Conservation (phyloP, 2,797 vertebrate genomes). For the Tadarida brasiliensis region DNA sequence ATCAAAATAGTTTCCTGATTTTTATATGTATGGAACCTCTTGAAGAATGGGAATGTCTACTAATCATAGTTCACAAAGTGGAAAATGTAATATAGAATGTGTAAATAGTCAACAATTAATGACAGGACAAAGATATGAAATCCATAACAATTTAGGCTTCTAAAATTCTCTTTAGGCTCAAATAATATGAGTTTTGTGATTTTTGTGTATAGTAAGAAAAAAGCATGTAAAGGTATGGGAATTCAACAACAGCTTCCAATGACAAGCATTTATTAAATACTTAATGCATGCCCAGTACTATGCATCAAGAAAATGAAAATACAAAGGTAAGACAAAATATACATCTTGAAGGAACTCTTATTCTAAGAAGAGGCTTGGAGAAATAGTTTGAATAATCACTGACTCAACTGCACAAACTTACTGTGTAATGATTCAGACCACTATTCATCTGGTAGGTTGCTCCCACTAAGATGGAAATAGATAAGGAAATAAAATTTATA, state of each 20-base stretch:
- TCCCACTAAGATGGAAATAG: not conserved
- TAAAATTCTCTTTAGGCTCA: not conserved
- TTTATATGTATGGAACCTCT: not conserved
- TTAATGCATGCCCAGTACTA: not conserved
- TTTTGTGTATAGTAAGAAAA: not conserved
- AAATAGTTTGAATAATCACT: not conserved
- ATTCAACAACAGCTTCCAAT: not conserved
- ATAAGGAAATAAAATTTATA: not conserved
- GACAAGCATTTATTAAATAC: conserved; percentile 2
- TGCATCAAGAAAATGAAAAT: not conserved
- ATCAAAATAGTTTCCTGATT: conserved; percentile 36
- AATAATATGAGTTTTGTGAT: not conserved
- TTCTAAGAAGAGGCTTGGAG: not conserved
- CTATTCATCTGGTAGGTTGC: not conserved
- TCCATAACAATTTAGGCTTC: not conserved
- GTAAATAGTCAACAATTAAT: not conserved
- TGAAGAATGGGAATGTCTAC: not conserved
- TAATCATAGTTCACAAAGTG: conserved; percentile 2
- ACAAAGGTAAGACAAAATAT: not conserved
- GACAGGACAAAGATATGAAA: not conserved
- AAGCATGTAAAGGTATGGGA: not conserved
- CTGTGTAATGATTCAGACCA: not conserved
- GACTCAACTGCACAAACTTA: not conserved
- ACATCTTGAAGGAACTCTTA: conserved; percentile 14
- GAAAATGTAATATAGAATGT: conserved; percentile 18